Evolutionary conservation across 1,140 invertebrate species (phyloP).

Genomic region (Drosophila persimilis): DNA sequence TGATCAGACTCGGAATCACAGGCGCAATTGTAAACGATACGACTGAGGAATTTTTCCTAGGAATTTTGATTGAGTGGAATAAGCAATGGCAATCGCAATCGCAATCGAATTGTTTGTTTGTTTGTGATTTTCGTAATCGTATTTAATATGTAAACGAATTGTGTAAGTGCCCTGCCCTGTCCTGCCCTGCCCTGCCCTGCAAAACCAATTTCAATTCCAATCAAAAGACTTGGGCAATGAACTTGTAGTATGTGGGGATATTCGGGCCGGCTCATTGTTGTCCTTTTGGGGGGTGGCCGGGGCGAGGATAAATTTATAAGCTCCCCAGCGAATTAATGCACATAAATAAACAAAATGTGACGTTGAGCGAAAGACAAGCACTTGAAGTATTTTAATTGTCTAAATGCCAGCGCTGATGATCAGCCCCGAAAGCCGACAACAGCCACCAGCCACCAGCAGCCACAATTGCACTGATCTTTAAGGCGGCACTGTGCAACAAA

Average conservation of each 20-base stretch:
- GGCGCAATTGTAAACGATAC: slow-evolving; percentile 72
- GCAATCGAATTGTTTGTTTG: no score
- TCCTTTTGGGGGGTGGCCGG: slow-evolving; percentile 9
- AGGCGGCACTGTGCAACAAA: slow-evolving; percentile 28
- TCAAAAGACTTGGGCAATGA: slow-evolving; percentile 70
- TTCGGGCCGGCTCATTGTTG: slow-evolving; percentile 56
- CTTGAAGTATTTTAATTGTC: slow-evolving; percentile 83
- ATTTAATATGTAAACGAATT: slow-evolving; percentile 22
- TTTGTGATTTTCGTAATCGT: no score
- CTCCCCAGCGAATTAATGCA: slow-evolving; percentile 77
- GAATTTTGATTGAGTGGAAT: slow-evolving; percentile 81
- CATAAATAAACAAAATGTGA: slow-evolving; percentile 81
- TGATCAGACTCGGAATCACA: slow-evolving; percentile 55
- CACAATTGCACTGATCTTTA: slow-evolving; percentile 41
- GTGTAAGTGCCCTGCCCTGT: slow-evolving; percentile 49
- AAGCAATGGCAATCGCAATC: slow-evolving; percentile 45
- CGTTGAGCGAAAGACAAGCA: slow-evolving; percentile 81
- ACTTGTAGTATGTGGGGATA: slow-evolving; percentile 26
- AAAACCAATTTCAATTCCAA: slow-evolving; percentile 44
- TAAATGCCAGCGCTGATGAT: slow-evolving; percentile 78
- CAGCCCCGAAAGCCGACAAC: slow-evolving; percentile 45
- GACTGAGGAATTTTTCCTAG: slow-evolving; percentile 73
- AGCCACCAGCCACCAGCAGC: slow-evolving; percentile 24
- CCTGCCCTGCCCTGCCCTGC: no score
- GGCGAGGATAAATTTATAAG: slow-evolving; percentile 68